Conservation (phyloP, 2,113 vertebrate species). For the Saccopteryx leptura region DNA sequence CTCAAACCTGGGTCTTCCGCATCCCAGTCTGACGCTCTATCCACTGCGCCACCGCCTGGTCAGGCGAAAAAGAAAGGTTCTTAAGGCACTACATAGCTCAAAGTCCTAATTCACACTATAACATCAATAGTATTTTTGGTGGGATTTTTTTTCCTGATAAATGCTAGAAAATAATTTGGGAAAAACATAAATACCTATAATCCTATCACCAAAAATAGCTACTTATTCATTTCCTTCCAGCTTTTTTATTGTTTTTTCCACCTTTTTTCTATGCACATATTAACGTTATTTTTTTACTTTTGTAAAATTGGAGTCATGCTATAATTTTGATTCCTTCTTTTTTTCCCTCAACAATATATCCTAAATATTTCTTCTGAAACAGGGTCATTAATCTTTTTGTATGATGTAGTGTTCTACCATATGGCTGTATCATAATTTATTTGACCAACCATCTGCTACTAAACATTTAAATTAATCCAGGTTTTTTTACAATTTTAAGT, state of each 20-base stretch:
- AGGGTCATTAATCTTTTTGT: background rate
- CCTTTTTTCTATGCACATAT: background rate
- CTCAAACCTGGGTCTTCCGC: too few relatives aligned
- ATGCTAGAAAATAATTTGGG: background rate
- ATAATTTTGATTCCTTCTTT: background rate
- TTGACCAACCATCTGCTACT: background rate
- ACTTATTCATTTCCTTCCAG: background rate
- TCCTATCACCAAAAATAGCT: background rate
- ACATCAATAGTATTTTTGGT: background rate
- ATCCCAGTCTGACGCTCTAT: too few relatives aligned
- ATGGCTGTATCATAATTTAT: background rate
- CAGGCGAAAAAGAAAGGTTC: background rate
- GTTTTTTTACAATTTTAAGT: background rate
- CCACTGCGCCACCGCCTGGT: too few relatives aligned
- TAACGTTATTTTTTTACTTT: background rate
- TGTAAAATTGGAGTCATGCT: background rate
- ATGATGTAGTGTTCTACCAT: background rate
- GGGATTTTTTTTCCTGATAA: background rate
- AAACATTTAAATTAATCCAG: slow-evolving; percentile 38
- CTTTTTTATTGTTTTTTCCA: background rate
- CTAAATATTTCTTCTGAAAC: background rate
- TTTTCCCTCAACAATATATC: background rate
- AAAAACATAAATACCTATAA: slow-evolving; percentile 15
- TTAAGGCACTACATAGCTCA: background rate
- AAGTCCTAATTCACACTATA: background rate